Conservation (phyloP, 2,113 vertebrate genomes). For the Uria aalge region DNA sequence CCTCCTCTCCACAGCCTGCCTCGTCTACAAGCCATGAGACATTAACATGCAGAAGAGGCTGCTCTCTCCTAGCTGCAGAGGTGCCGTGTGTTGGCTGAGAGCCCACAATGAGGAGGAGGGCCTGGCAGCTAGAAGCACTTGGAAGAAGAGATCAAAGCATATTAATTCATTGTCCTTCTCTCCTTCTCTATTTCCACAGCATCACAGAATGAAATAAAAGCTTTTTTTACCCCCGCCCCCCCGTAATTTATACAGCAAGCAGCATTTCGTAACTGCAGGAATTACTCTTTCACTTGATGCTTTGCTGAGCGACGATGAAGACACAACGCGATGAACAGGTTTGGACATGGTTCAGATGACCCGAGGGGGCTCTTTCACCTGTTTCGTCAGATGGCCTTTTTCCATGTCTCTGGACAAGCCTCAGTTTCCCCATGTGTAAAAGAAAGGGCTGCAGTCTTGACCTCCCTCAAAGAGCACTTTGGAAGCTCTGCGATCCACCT, state of each 20-base stretch:
- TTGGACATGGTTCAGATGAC: neutral
- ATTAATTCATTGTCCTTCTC: neutral
- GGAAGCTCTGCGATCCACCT: neutral
- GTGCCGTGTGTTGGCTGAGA: neutral
- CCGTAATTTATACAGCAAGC: neutral
- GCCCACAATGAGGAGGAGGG: neutral
- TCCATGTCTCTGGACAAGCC: neutral
- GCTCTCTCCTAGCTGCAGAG: neutral
- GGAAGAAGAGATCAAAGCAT: neutral
- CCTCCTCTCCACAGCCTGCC: neutral
- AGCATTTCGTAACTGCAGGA: neutral
- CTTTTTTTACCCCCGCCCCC: no score
- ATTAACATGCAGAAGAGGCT: neutral
- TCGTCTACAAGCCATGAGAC: neutral
- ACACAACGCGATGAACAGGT: neutral
- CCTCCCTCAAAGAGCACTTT: neutral
- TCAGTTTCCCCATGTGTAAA: neutral
- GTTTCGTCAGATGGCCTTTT: neutral
- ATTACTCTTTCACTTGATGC: neutral
- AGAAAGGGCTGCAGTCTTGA: neutral
- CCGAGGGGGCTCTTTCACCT: neutral
- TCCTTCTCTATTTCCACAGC: neutral
- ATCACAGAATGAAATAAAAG: neutral
- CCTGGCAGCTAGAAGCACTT: neutral
- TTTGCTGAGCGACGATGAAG: neutral